Conservation (phyloP, 1,140 invertebrate species). For the Dysdera silvatica region DNA sequence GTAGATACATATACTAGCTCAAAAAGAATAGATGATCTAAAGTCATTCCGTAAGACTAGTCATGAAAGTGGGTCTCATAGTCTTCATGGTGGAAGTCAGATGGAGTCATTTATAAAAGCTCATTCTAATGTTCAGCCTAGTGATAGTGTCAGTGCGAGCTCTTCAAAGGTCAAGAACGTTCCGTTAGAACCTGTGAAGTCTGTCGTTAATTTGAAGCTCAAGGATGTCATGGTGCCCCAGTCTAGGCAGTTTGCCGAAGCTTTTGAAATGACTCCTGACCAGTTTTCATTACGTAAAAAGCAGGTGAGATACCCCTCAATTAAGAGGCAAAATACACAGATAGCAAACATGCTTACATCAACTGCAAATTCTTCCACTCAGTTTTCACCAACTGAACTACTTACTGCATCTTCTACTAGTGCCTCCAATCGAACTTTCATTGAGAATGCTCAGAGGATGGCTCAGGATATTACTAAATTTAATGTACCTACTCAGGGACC, state of each 20-base stretch:
- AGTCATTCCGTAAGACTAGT: conserved; percentile 20
- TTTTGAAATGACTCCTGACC: conserved; percentile 22
- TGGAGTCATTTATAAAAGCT: conserved; percentile 23
- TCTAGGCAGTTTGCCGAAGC: conserved; percentile 25
- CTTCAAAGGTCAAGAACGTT: conserved; percentile 7
- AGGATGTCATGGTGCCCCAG: conserved; percentile 26
- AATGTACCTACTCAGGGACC: conserved; percentile 23
- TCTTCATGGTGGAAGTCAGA: conserved; percentile 11
- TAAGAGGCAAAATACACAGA: neutral
- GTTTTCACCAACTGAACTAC: conserved; percentile 7
- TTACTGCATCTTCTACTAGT: conserved; percentile 19
- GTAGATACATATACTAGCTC: conserved; percentile 18
- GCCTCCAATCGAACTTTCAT: conserved; percentile 11
- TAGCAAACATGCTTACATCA: neutral
- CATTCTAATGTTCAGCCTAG: neutral
- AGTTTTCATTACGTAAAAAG: conserved; percentile 10
- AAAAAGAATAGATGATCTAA: conserved; percentile 12
- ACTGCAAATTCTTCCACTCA: conserved; percentile 20
- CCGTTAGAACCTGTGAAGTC: conserved; percentile 8
- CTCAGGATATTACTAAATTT: conserved; percentile 21
- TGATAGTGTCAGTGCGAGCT: neutral
- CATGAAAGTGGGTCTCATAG: conserved; percentile 11
- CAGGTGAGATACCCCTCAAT: conserved; percentile 9
- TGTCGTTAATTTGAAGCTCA: conserved; percentile 20
- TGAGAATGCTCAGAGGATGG: conserved; percentile 19